Conservation (phyloP, 2,888 invertebrate species). For the Eupithecia dodoneata region DNA sequence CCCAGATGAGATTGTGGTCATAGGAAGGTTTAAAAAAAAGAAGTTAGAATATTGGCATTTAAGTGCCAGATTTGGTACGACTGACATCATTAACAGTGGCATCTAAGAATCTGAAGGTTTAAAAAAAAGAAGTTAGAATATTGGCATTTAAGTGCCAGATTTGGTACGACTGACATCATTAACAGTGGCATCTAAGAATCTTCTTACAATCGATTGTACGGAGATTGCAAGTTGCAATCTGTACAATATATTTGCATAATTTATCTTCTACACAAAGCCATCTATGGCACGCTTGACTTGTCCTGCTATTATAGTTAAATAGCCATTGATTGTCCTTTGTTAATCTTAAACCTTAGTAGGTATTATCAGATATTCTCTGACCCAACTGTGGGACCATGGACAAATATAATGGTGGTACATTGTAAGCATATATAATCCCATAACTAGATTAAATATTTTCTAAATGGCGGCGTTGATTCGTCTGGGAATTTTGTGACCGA, state of each 20-base stretch:
- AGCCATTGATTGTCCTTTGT: slow-evolving; percentile 15
- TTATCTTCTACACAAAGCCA: not conserved
- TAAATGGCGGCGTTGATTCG: slow-evolving; percentile 15
- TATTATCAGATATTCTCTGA: not conserved
- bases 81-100: too few species aligned
- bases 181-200: not conserved
- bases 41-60: too few species aligned
- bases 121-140: too few species aligned
- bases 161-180: too few species aligned
- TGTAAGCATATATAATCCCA: not conserved
- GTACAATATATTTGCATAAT: not conserved
- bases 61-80: not conserved
- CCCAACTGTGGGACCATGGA: not conserved
- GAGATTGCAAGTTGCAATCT: not conserved
- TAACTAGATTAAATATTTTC: not conserved
- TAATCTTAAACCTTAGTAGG: not conserved
- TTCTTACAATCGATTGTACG: not conserved
- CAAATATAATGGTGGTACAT: not conserved
- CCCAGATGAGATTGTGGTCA: too few species aligned
- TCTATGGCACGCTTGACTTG: not conserved
- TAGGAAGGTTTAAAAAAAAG: too few species aligned
- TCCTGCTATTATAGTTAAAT: slow-evolving; percentile 4
- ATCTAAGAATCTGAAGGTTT: not conserved
- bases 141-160: not conserved
- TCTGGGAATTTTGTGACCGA: slow-evolving; percentile 14